Base-by-base conservation (phyloP, 2,113 vertebrate species). In the Danionella cerebrum region DNA sequence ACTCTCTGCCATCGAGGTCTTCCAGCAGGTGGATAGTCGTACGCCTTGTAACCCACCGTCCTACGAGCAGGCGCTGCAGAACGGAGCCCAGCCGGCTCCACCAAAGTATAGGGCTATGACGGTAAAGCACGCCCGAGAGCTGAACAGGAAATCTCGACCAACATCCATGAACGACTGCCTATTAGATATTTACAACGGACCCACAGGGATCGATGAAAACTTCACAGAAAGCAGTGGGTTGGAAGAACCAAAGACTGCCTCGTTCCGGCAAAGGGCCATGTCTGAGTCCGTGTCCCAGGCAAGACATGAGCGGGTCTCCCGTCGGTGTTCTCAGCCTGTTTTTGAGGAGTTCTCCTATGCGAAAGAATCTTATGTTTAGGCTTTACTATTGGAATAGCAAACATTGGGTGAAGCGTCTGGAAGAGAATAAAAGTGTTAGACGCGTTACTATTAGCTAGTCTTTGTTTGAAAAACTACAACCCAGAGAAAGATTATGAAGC, bases 281-380 rank as follows among this genome's bases (percentile, higher is more conserved):
- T 94, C 93, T 0, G 93, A 93, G 72, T 90, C 89, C 0, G 74
- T 55, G 16, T 85, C 84, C 12, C 82, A 68, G 24, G 76, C 65
- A 2, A 88, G 63, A 35, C 80, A 69, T 0, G 86, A 92, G 31
- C 76, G 29, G 0, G 12, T 89, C 64, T 76, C 74, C 2, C 82
- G 7, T 12, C 85, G 88, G 16, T 94, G 92, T 54, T 92, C 90
- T 77, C 95, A 95, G 73, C 87, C 89, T 0, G 71, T 89, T 71
- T 94, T 96, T 74, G 93, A 96, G 52, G 87, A 92, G 3, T 80
- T 92, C 50, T 89, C 84, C 0, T 87, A 87, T 9, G 88, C 90
- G 8, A 97, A 93, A 80, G 96, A 98, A 80, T 97, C 96, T 29
- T 97, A 95, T 0, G 91, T 98, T 72, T 98, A 87, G 90, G 65